These are phyloP conservation scores for Aptenodytes forsteri DNA, from an alignment of 2,113 vertebrate species.

Conservation along the genomic window DNA sequence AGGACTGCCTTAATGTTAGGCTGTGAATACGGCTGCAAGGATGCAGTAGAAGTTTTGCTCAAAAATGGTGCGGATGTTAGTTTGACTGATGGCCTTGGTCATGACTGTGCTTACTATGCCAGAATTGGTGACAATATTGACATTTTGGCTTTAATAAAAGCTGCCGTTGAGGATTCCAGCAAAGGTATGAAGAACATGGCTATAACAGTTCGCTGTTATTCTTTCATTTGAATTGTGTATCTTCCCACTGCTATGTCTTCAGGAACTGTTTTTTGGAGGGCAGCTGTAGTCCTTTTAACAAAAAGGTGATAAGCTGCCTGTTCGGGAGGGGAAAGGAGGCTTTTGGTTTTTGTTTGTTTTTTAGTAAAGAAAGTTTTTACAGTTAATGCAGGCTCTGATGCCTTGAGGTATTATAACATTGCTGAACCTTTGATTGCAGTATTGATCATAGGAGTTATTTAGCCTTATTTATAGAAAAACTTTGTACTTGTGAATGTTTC, in stretches of 20 bases:
- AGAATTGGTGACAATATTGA: slow-evolving; percentile 90
- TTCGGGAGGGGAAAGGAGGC: background rate
- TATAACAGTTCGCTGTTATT: accelerated
- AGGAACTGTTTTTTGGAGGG: background rate
- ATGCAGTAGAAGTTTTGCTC: slow-evolving; percentile 90
- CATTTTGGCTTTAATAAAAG: slow-evolving; percentile 83
- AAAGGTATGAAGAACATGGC: slow-evolving; percentile 77
- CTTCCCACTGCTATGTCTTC: background rate
- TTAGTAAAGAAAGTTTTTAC: background rate
- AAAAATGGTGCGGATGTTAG: slow-evolving; percentile 83
- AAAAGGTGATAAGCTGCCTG: background rate
- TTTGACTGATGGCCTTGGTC: slow-evolving; percentile 82
- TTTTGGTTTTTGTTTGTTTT: background rate
- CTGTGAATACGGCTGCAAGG: slow-evolving; percentile 91
- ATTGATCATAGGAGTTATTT: background rate
- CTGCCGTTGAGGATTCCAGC: slow-evolving; percentile 79
- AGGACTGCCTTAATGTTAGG: slow-evolving; percentile 94
- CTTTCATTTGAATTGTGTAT: background rate
- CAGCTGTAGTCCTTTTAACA: background rate
- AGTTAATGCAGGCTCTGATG: background rate
- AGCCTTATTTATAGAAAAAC: background rate
- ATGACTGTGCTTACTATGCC: slow-evolving; percentile 90
- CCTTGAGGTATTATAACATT: accelerated
- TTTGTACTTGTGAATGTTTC: background rate
- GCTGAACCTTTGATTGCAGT: background rate